Evolutionary conservation across 2,113 vertebrate species (phyloP).

Genomic region (Ia io): DNA sequence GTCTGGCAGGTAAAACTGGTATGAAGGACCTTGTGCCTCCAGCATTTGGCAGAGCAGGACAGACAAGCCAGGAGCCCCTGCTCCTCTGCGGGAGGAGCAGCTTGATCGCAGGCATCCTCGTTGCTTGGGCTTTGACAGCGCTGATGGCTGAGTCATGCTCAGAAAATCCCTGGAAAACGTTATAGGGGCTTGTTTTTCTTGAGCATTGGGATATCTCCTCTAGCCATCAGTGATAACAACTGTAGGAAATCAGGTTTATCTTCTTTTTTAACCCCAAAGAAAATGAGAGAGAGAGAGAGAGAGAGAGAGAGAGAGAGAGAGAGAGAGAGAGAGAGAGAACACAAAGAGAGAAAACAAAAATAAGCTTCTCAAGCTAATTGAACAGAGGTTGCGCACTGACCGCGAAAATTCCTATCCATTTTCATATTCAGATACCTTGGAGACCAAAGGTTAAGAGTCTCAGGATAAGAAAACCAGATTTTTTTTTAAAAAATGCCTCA

Average conservation of each 20-base stretch:
- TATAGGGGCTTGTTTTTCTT: background rate
- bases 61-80: background rate
- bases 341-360: too few species aligned
- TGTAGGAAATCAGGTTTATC: background rate
- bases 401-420: background rate
- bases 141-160: background rate
- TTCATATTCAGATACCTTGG: background rate
- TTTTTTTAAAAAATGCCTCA: background rate
- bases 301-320: background rate
- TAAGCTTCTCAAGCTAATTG: background rate
- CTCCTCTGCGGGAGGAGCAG: background rate
- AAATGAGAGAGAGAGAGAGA: background rate
- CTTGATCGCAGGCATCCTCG: background rate
- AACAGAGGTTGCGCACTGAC: background rate
- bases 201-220: background rate
- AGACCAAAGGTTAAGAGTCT: background rate
- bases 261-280: background rate
- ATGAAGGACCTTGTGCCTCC: background rate
- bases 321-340: background rate
- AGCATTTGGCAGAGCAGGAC: background rate
- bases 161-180: background rate
- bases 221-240: background rate
- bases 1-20: background rate
- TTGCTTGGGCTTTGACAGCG: background rate
- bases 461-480: background rate